phyloP scores from a whole-genome alignment of 2,888 invertebrate species.

The Mesochorus sp. region DNA sequence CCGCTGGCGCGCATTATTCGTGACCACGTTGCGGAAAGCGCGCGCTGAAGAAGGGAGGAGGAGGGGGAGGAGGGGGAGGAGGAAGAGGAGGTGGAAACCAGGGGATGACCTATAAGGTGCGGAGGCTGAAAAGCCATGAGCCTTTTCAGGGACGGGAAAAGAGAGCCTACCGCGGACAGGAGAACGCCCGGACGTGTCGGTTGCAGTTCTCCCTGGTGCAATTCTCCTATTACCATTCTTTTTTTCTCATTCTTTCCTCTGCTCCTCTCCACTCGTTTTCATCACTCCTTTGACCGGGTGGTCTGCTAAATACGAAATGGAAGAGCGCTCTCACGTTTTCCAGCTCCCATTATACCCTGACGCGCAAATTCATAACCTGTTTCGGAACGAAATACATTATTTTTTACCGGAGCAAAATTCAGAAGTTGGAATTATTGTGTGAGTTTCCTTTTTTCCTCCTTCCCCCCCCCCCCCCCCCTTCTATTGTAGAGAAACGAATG shows the following conservation, averaged over 20 bases:
- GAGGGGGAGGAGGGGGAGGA: neutral
- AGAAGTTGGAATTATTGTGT: no score
- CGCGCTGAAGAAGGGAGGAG: neutral
- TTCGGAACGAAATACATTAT: neutral
- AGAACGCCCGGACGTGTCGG: no score
- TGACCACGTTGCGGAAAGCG: constrained; percentile 42
- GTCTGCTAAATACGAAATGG: constrained; percentile 24
- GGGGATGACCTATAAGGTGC: neutral
- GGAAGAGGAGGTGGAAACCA: neutral
- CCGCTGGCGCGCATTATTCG: constrained; percentile 69
- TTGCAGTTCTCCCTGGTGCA: neutral
- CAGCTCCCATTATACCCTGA: neutral
- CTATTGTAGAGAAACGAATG: no score
- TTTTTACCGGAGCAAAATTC: neutral
- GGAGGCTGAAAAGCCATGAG: constrained; percentile 17
- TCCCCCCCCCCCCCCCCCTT: no score
- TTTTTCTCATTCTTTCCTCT: neutral
- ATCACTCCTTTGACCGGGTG: constrained; percentile 5
- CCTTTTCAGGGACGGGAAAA: neutral
- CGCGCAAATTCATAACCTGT: constrained; percentile 3
- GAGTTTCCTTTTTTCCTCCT: no score
- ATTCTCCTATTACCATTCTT: constrained; percentile 1
- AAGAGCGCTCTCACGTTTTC: constrained; percentile 13
- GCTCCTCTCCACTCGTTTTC: neutral
- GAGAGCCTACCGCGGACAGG: no score